Evolutionary conservation across 2,797 vertebrate species (phyloP).

Genomic region (Hemitrygon akajei): DNA sequence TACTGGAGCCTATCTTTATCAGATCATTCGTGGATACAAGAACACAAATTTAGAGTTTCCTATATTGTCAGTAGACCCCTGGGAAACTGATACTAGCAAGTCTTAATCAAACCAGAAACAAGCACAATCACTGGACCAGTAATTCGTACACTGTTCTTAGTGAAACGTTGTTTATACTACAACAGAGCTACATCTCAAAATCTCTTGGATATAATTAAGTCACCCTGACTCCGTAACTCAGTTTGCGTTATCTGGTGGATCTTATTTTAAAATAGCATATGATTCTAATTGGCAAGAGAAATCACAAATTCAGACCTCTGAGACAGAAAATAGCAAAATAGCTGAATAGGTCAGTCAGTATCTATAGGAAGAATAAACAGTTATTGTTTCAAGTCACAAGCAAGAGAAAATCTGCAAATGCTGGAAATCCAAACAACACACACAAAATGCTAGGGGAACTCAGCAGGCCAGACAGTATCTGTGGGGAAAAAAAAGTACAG

Average conservation of each 20-base stretch:
- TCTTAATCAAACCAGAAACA: background rate
- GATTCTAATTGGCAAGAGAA: background rate
- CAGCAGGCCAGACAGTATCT: no score
- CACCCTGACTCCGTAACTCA: background rate
- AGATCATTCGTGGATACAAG: background rate
- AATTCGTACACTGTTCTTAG: no score
- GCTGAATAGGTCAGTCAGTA: no score
- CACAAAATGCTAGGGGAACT: no score
- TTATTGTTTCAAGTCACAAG: no score
- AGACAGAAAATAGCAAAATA: no score
- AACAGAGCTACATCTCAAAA: background rate
- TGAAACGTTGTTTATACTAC: background rate
- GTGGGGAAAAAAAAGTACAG: no score
- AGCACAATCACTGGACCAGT: background rate
- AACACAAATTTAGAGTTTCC: background rate
- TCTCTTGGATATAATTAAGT: background rate
- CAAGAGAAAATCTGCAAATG: no score
- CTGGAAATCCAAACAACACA: no score
- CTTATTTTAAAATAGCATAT: background rate
- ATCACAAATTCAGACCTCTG: background rate
- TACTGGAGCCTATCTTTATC: background rate
- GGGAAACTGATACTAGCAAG: background rate
- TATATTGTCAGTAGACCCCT: background rate
- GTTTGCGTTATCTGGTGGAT: background rate
- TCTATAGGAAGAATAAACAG: no score